phyloP scores from a whole-genome alignment of 2,797 vertebrate species.

The Menidia menidia region DNA sequence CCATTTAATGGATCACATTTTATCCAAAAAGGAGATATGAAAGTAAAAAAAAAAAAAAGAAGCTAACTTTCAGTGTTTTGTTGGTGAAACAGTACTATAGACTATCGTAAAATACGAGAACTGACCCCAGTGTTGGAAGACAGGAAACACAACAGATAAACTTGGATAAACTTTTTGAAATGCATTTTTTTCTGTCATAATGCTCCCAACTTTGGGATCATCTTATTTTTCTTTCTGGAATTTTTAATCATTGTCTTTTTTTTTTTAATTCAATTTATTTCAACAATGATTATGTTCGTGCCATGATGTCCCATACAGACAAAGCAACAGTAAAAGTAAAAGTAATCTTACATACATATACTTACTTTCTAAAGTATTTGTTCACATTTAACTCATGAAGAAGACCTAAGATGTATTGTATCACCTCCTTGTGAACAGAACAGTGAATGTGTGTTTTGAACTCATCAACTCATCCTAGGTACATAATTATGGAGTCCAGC shows the following conservation, averaged over 20 bases:
- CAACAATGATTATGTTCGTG: background rate
- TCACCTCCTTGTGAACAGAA: conserved; percentile 12
- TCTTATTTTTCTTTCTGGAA: too few species aligned
- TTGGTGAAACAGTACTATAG: background rate
- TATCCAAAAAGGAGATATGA: background rate
- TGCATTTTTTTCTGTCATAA: too few species aligned
- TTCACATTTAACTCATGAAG: background rate
- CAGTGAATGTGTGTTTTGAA: background rate
- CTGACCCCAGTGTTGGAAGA: background rate
- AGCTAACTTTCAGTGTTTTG: background rate
- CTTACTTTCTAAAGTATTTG: background rate
- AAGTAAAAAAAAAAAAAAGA: background rate
- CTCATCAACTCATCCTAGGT: conserved; percentile 3
- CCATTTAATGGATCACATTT: background rate
- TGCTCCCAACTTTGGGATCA: too few species aligned
- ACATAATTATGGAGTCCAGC: conserved; percentile 25
- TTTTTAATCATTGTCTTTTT: background rate
- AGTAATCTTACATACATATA: too few species aligned
- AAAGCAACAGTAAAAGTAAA: background rate
- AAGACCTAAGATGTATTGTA: background rate
- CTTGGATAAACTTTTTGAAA: background rate
- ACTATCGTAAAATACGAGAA: background rate
- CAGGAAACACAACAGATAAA: background rate
- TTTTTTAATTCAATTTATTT: background rate
- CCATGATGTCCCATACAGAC: background rate